Evolutionary conservation across 2,113 vertebrate species (phyloP), one percentile per base, ranked within the genome.

Genomic region (Oostethus manadensis): DNA sequence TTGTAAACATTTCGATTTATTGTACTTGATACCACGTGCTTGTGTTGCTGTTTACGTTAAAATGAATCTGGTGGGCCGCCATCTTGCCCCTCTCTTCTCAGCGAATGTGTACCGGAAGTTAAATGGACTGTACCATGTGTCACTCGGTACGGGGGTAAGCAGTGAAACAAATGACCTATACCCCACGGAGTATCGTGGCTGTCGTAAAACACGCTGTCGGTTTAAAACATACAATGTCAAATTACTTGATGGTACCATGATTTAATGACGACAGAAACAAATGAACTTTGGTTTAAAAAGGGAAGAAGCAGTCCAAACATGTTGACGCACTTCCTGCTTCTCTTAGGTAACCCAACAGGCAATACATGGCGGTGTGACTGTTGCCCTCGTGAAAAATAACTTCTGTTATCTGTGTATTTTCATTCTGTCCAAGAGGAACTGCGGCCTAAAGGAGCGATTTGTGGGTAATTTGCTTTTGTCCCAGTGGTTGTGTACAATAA

Each of bases 301-400:
- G n/a, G 10, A 60, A 66, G 54, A 53, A 62, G 7, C 16, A n/a
- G 56, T 60, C 78, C 73, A 17, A 42, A 9, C 18, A 21, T 8
- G 11, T 49, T 88, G 86, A 88, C 88, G 87, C 78, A 84, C 17
- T 81, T 86, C 84, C 85, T 57, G 23, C 65, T 72, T 68, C 60
- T 64, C 58, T 75, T 51, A 26, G 58, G 59, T 80, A 48, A 73
- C 62, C 76, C 80, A 77, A 54, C 60, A 56, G 76, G 74, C 70
- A 70, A 23, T 18, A 54, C 60, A 29, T 51, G 47, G 59, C 47
- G 51, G 49, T 49, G 20, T 69, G 55, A 40, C 5, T 51, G 67
- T 60, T 64, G 29, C 5, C 79, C 64, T 64, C 73, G 78, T 80
- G 76, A 29, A 40, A n/a, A 60, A 68, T 74, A 72, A 60, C 20